phyloP scores from a whole-genome alignment of 2,888 invertebrate genomes.

The Lobophora halterata region DNA sequence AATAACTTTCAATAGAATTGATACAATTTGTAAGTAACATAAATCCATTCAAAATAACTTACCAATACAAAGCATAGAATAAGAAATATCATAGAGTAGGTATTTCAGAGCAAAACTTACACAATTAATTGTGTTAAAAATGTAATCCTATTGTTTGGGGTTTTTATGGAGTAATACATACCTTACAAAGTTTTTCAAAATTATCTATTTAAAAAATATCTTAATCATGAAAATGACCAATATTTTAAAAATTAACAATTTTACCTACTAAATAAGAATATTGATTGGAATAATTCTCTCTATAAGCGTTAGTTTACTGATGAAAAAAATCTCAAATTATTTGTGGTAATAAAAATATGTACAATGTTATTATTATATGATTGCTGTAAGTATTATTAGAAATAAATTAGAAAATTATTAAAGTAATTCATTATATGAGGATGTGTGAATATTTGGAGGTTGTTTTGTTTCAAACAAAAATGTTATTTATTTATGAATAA shows the following conservation, averaged over 20 bases:
- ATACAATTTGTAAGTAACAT: too few species aligned
- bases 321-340: slow-evolving; percentile 76
- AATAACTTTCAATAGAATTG: too few species aligned
- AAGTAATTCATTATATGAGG: slow-evolving; percentile 75
- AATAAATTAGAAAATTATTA: slow-evolving; percentile 75
- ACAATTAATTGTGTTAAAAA: too few species aligned
- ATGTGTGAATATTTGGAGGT: slow-evolving; percentile 79
- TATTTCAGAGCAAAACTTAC: too few species aligned
- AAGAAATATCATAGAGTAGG: too few species aligned
- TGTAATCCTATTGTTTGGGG: too few species aligned
- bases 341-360: slow-evolving; percentile 77
- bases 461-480: slow-evolving; percentile 80
- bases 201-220: slow-evolving; percentile 6
- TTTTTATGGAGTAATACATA: too few species aligned
- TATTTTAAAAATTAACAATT: too few species aligned
- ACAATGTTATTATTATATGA: slow-evolving; percentile 72
- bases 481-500: slow-evolving; percentile 81
- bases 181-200: too few species aligned
- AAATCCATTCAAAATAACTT: too few species aligned
- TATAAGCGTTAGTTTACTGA: slow-evolving; percentile 71
- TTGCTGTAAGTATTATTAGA: slow-evolving; percentile 81
- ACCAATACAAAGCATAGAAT: too few species aligned
- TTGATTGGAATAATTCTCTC: slow-evolving; percentile 74
- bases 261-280: slow-evolving; percentile 53
- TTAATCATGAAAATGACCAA: slow-evolving; percentile 60